Evolutionary conservation across 2,113 vertebrate species (phyloP).

Genomic region (Scomber japonicus): DNA sequence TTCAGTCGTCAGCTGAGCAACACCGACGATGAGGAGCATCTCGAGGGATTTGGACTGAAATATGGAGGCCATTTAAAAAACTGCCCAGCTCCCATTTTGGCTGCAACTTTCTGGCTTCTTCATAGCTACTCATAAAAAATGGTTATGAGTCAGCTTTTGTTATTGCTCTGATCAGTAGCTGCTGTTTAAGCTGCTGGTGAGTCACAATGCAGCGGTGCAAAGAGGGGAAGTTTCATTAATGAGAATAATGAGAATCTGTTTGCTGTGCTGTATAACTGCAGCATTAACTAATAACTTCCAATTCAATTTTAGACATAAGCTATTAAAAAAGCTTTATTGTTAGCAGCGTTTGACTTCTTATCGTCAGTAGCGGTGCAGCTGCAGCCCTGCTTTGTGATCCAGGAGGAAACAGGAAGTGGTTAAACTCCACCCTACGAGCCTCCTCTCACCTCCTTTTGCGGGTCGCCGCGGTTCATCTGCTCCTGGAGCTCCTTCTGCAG

Average conservation of each 20-base stretch:
- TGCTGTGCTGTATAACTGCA: neutral
- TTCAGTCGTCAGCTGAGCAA: too few relatives aligned
- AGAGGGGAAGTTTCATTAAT: neutral
- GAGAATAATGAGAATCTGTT: neutral
- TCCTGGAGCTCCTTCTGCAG: conserved; percentile 98
- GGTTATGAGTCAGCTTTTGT: neutral
- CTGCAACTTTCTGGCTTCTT: too few relatives aligned
- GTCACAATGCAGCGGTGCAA: neutral
- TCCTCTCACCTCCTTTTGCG: conserved; percentile 92
- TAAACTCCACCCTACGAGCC: neutral
- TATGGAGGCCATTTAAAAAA: too few relatives aligned
- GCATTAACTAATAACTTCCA: too few relatives aligned
- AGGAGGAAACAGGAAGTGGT: neutral
- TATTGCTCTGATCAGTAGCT: neutral
- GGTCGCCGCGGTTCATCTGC: conserved; percentile 94
- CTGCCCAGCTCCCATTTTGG: too few relatives aligned
- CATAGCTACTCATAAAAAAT: too few relatives aligned
- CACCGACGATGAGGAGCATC: too few relatives aligned
- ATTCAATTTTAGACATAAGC: too few relatives aligned
- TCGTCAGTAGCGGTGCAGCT: too few relatives aligned
- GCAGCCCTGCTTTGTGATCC: neutral
- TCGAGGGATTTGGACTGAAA: too few relatives aligned
- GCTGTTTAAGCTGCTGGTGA: neutral
- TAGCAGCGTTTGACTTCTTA: too few relatives aligned
- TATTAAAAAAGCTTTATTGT: neutral